These are phyloP conservation scores for Cataglyphis rosenhaueri DNA, from an alignment of 2,888 invertebrate species.

Conservation along the genomic window DNA sequence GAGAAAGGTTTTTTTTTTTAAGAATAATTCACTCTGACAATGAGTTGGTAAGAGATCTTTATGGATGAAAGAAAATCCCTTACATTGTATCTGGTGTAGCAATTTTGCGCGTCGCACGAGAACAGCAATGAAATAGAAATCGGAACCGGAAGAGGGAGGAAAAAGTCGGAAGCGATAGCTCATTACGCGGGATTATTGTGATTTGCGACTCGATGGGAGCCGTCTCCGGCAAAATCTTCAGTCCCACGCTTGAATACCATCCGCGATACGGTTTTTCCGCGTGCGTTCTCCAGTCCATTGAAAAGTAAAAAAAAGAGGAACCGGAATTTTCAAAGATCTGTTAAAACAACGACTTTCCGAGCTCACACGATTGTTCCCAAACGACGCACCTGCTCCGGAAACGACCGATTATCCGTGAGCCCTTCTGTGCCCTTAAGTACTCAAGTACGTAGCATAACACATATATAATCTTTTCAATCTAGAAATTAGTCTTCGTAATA, in stretches of 20 bases:
- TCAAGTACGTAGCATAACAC: too few relatives aligned
- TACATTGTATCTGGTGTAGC: conserved; percentile 51
- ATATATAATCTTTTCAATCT: neutral
- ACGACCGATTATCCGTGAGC: conserved; percentile 73
- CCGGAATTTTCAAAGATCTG: conserved; percentile 20
- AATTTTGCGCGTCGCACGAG: conserved; percentile 55
- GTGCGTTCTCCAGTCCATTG: neutral
- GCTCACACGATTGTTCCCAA: conserved; percentile 52
- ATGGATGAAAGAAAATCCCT: conserved; percentile 1
- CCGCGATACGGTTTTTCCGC: conserved; percentile 12
- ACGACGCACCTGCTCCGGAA: conserved; percentile 80
- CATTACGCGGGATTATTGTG: conserved; percentile 60
- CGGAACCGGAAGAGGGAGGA: conserved; percentile 76
- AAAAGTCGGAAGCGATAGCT: conserved; percentile 74
- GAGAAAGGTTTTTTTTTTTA: neutral
- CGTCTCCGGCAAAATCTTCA: conserved; percentile 10
- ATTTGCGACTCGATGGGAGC: conserved; percentile 52
- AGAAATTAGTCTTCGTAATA: neutral
- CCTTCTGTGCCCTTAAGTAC: conserved; percentile 33
- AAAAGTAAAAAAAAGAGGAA: neutral
- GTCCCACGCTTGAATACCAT: conserved; percentile 17
- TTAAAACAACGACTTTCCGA: conserved; percentile 6
- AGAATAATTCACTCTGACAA: neutral
- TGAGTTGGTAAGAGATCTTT: neutral
- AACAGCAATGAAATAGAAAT: conserved; percentile 78